Base-by-base conservation (phyloP, 2,888 invertebrate genomes). In the Scaptomyza caliginosa region DNA sequence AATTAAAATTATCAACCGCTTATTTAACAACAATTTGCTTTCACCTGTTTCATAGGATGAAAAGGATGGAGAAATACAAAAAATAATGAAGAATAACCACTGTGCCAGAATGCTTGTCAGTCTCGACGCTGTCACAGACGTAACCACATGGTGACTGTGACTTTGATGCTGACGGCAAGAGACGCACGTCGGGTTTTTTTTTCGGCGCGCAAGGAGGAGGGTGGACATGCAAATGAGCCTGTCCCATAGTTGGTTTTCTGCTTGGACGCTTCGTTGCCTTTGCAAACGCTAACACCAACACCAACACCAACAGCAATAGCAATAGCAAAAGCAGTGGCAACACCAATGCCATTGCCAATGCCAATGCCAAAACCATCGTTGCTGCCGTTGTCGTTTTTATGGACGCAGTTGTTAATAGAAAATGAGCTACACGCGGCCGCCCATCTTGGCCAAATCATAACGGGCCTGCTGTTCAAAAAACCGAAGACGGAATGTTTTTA, bases 381-480 rank as follows among this genome's bases (percentile, higher is more conserved):
- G 17, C 63, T 48, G 67, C 45, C 66, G 71, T 56, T 80, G 68
- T 65, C 68, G 63, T 85, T 86, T 86, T 86, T 86, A 86, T 77
- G 80, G 69, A 68, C 82, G 73, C 88, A 86, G 87, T 86, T 86
- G 88, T 86, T 88, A 86, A 88, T 88, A 88, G 86, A 86, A 86
- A 86, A 88, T 77, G 82, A 82, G 79, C 86, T 76, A 69, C 69
- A 74, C 81, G 80, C 75, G 69, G 81, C 62, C 70, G 77, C 78
- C 69, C 81, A 77, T 65, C 84, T 84, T 81, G 77, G 84, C 73
- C 75, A 72, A 82, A 86, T 86, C 78, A 80, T 74, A 86, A 77
- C 72, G 74, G 73, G 67, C 58, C 70, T 49, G 66, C 63, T 59
- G 64, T 51, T 60, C 62, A 68, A 68, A 58, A 76, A 66, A 73